Evolutionary conservation across 2,113 vertebrate species (phyloP).

Genomic region (Mustelus asterias): DNA sequence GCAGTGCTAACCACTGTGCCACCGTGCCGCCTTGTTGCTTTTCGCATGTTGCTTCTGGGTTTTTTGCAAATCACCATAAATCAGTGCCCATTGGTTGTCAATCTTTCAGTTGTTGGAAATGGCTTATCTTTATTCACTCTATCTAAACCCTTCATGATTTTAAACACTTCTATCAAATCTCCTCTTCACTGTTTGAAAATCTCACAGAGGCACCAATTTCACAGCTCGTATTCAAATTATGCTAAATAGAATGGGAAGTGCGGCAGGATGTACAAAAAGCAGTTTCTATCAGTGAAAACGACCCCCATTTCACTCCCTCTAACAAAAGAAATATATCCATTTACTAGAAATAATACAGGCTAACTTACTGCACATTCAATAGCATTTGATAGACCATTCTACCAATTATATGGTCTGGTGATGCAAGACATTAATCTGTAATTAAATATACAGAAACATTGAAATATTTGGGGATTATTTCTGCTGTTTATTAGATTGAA

Average conservation of each 20-base stretch:
- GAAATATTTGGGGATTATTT: neutral
- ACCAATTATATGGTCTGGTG: neutral
- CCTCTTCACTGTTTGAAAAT: neutral
- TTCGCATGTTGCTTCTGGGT: too few species aligned
- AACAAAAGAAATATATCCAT: neutral
- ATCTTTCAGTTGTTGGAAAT: neutral
- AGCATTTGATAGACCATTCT: neutral
- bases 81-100: neutral
- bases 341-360: neutral
- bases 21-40: too few species aligned
- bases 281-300: neutral
- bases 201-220: neutral
- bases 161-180: too few species aligned
- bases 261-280: neutral
- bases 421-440: neutral
- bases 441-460: neutral
- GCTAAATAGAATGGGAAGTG: neutral
- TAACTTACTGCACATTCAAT: neutral
- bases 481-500: neutral
- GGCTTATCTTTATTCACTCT: too few species aligned
- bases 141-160: too few species aligned
- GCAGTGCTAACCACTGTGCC: too few species aligned
- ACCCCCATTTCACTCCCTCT: neutral
- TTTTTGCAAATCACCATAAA: neutral
- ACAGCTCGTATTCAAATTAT: too few species aligned